Evolutionary conservation across 2,113 vertebrate genomes (phyloP), one percentile per base, ranked within the genome.

Genomic region (Cromileptes altivelis): DNA sequence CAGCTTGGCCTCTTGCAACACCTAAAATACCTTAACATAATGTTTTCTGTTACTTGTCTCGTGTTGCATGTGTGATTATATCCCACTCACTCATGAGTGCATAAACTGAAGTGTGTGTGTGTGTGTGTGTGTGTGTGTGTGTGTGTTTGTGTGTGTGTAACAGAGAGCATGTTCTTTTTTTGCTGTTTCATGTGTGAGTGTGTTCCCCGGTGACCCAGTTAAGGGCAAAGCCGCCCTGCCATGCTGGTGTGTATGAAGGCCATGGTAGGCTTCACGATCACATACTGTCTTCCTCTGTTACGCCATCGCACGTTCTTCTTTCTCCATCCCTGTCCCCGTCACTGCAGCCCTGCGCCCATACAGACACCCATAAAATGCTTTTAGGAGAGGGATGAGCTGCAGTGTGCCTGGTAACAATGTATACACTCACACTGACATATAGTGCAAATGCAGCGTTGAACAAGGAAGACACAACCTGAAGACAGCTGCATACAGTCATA

Each of bases 171-270:
- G 69, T 81, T 88, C 10, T 78, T 61, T 58, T 87, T 86, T 72
- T 85, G 86, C 85, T 78, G 74, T 85, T 94, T 93, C 80, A 89
- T 90, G 70, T 84, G 50, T 91, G 90, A 86, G 50, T 45, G 68
- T 89, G 72, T 82, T 89, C 89, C 86, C 89, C 17, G 58, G 72
- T 93, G 94, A 95, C 94, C 94, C 93, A 94, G 75, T 94, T 90
- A 93, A 85, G 89, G 90, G 87, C 88, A 90, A 85, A 88, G 76
- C 70, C 7, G 23, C 83, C 90, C 81, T 82, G 74, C 72, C 85
- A 82, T 67, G 67, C 75, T 45, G 40, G 75, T 85, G 79, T 63
- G 74, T 76, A 63, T 23, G n/a, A 75, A 76, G 91, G 79, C 79
- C 88, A 87, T 4, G 12, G 65, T 69, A 57, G 30, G 52, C 78